These are phyloP conservation scores for Onychomys leucogaster DNA, from an alignment of 2,797 vertebrate genomes.

Conservation along the genomic window DNA sequence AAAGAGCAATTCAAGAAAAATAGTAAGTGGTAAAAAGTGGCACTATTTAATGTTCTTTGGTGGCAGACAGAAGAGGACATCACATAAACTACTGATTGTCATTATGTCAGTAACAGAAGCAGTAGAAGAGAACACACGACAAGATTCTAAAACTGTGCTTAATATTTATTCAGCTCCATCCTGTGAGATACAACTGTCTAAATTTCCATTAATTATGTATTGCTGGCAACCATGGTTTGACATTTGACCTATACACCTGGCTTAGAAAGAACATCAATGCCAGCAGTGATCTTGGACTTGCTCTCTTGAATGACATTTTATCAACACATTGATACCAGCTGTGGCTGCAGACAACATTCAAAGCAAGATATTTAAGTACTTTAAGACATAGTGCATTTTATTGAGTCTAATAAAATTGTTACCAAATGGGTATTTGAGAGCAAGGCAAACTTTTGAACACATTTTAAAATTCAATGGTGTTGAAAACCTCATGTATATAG, in stretches of 20 bases:
- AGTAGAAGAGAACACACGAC: slow-evolving; percentile 48
- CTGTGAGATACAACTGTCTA: slow-evolving; percentile 49
- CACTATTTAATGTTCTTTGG: slow-evolving; percentile 32
- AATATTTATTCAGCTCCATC: slow-evolving; percentile 65
- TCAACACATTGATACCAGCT: slow-evolving; percentile 83
- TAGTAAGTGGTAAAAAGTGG: neutral
- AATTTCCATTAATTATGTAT: slow-evolving; percentile 60
- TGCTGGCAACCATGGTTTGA: slow-evolving; percentile 60
- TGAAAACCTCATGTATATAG: slow-evolving; percentile 16
- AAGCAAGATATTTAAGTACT: slow-evolving; percentile 79
- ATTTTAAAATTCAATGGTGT: slow-evolving; percentile 16
- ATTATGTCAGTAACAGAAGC: slow-evolving; percentile 49
- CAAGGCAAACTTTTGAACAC: slow-evolving; percentile 25
- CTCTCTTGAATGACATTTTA: slow-evolving; percentile 68
- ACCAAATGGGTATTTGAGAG: slow-evolving; percentile 58
- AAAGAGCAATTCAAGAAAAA: neutral
- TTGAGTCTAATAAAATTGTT: slow-evolving; percentile 67
- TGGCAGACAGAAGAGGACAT: neutral
- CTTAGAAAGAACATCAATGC: slow-evolving; percentile 15
- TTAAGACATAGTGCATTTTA: slow-evolving; percentile 71
- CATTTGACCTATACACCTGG: slow-evolving; percentile 79
- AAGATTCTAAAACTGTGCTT: slow-evolving; percentile 71
- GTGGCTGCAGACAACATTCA: slow-evolving; percentile 71
- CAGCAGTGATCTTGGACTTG: slow-evolving; percentile 74
- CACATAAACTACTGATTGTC: neutral